Evolutionary conservation across 2,888 invertebrate genomes (phyloP), one percentile per base, ranked within the genome.

Genomic region (Platycheirus albimanus): DNA sequence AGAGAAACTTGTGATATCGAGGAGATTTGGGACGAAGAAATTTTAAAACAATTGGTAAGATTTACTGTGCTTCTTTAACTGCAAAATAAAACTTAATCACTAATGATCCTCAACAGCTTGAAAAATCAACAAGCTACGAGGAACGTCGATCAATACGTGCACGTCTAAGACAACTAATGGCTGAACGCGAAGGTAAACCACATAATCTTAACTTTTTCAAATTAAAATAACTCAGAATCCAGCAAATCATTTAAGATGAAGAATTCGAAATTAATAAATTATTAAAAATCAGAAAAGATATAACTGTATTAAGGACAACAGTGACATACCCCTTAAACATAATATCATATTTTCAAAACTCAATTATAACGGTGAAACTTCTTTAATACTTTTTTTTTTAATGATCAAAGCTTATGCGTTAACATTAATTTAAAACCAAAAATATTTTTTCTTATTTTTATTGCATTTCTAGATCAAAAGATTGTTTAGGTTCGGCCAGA

Each of bases 111-210:
- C 24, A 24, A 66, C 91, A 97, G 97, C 93, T 97, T 92, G 96
- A 96, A 91, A 94, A 94, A 91, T 94, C 96, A 90, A 94, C 94
- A 86, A 96, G 96, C 90, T 96, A 96, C 95, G 97, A 97, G 91
- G 96, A 96, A 91, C 94, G 96, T 88, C 94, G 96, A 88, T 93
- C 94, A 87, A 94, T 97, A 89, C 93, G 97, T 90, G 94, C 94
- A 88, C 94, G 96, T 91, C 93, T 97, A 88, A 94, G 95, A 88
- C 93, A 95, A 91, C 94, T 97, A 89, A 95, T 96, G 94, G 96
- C 96, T 88, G 95, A 95, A 92, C 95, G 95, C 91, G 95, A 95
- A 95, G 96, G 97, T 97, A 92, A 88, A 52, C 54, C 19, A 10
- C 5, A 30, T 30, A 13, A 11, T 24, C 24, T 17, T 7, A 17